These are phyloP conservation scores for Tapirus indicus DNA, from an alignment of 2,797 vertebrate genomes.

Conservation along the genomic window DNA sequence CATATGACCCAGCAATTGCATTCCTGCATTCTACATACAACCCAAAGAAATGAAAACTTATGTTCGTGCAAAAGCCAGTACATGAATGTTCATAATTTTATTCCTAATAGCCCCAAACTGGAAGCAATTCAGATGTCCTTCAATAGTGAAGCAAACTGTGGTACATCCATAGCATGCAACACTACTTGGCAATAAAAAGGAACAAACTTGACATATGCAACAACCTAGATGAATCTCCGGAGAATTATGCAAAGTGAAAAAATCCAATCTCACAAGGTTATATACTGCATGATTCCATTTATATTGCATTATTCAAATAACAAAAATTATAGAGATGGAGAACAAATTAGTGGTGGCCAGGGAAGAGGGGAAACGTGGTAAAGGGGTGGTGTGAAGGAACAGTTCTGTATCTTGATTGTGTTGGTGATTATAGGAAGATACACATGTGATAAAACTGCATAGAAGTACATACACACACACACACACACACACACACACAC, in stretches of 20 bases:
- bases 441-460: background rate
- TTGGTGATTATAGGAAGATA: background rate
- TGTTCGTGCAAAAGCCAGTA: background rate
- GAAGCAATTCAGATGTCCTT: background rate
- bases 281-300: background rate
- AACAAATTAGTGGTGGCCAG: background rate
- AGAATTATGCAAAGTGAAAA: background rate
- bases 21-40: background rate
- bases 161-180: background rate
- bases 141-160: background rate
- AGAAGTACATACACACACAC: background rate
- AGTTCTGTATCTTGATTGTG: background rate
- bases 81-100: background rate
- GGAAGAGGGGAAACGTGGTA: background rate
- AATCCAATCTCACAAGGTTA: background rate
- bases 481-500: background rate
- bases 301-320: background rate
- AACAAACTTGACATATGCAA: background rate
- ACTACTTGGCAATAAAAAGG: background rate
- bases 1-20: background rate
- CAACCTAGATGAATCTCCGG: background rate
- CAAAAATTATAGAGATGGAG: background rate
- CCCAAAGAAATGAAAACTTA: background rate
- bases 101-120: background rate
- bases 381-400: background rate